Evolutionary conservation across 2,888 invertebrate species (phyloP).

Genomic region (Portevinia maculata): DNA sequence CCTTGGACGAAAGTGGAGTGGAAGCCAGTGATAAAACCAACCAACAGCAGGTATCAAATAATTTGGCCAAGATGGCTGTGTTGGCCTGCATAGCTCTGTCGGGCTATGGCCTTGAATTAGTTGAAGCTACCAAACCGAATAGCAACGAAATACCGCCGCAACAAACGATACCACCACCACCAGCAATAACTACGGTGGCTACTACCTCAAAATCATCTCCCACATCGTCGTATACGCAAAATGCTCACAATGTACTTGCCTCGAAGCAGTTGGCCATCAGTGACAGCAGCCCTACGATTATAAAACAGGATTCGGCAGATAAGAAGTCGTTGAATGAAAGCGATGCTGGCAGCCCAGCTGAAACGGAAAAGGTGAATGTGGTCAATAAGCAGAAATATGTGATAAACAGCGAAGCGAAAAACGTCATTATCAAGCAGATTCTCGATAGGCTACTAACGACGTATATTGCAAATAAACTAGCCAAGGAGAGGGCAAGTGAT

Average conservation of each 20-base stretch:
- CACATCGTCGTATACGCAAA: slow-evolving; percentile 81
- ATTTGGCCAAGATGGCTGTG: slow-evolving; percentile 93
- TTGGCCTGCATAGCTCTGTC: slow-evolving; percentile 92
- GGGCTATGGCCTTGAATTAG: slow-evolving; percentile 84
- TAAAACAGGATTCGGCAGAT: slow-evolving; percentile 79
- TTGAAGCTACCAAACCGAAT: slow-evolving; percentile 52
- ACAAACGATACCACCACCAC: slow-evolving; percentile 61
- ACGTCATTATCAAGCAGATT: slow-evolving; percentile 86
- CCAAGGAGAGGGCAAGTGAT: slow-evolving; percentile 89
- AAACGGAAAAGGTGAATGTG: slow-evolving; percentile 76
- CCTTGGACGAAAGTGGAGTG: slow-evolving; percentile 97
- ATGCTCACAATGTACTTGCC: slow-evolving; percentile 81
- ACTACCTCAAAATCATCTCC: slow-evolving; percentile 71
- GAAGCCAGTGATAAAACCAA: slow-evolving; percentile 92
- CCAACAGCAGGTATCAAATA: slow-evolving; percentile 96
- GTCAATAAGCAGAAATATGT: slow-evolving; percentile 78
- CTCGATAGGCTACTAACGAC: slow-evolving; percentile 91
- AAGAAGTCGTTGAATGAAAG: slow-evolving; percentile 75
- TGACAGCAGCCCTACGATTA: slow-evolving; percentile 69
- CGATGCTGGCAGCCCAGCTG: slow-evolving; percentile 78
- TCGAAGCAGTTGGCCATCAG: slow-evolving; percentile 80
- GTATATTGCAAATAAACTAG: slow-evolving; percentile 91
- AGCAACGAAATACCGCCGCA: slow-evolving; percentile 73
- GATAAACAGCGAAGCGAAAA: slow-evolving; percentile 82
- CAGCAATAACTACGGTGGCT: slow-evolving; percentile 61